Evolutionary conservation across 2,888 invertebrate genomes (phyloP).

Genomic region (Boloria euphrosyne): DNA sequence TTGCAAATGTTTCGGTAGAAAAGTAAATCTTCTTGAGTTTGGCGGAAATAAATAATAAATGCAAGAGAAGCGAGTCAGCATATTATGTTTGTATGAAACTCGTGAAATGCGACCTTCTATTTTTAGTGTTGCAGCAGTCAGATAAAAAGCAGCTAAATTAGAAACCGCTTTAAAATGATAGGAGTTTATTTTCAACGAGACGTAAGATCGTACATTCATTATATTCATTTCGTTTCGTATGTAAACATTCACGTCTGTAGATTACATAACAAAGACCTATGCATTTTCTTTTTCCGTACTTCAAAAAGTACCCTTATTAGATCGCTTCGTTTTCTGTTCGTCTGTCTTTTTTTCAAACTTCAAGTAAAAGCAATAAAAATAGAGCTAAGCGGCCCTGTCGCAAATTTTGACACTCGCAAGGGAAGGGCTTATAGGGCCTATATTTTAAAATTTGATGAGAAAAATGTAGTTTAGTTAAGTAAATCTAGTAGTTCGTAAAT

Average conservation of each 20-base stretch:
- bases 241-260: not conserved
- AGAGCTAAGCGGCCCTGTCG: too few species aligned
- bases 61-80: not conserved
- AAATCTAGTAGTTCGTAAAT: too few species aligned
- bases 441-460: too few species aligned
- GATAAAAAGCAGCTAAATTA: slow-evolving; percentile 33
- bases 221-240: not conserved
- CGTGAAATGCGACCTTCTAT: slow-evolving; percentile 30
- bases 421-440: too few species aligned
- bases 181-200: slow-evolving; percentile 17
- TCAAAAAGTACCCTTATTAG: too few species aligned
- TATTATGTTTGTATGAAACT: slow-evolving; percentile 10
- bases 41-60: slow-evolving; percentile 3
- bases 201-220: slow-evolving; percentile 14
- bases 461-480: too few species aligned
- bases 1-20: not conserved
- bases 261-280: slow-evolving; percentile 11
- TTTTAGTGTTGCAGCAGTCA: slow-evolving; percentile 29
- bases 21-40: not conserved
- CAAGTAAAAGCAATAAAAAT: too few species aligned
- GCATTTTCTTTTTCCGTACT: too few species aligned
- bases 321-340: too few species aligned
- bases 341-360: too few species aligned
- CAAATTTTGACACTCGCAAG: too few species aligned
- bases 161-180: slow-evolving; percentile 26